Percentiles rank a stretch among this genome's conserved stretches.
Evolutionary conservation across 2,888 invertebrate genomes (phyloP).

Genomic region (Drosophila longiperda): DNA sequence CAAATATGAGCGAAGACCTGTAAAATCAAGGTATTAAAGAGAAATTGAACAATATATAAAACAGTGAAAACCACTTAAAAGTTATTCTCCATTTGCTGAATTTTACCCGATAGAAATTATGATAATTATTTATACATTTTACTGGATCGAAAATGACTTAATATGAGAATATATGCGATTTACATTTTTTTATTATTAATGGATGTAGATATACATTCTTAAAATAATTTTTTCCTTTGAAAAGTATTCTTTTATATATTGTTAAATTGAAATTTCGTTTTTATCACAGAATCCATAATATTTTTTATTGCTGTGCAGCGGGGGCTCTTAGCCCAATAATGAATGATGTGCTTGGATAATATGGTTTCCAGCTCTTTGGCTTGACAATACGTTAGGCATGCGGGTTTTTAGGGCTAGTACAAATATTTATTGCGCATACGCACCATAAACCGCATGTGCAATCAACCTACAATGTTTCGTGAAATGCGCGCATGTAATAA

Average conservation of each 20-base stretch:
- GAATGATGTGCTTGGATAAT: background rate
- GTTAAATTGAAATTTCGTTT: background rate
- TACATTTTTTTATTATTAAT: background rate
- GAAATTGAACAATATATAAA: background rate
- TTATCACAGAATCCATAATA: background rate
- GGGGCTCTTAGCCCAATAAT: background rate
- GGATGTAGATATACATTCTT: background rate
- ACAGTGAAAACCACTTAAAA: background rate
- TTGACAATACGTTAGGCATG: conserved; percentile 42
- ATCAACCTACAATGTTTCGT: conserved; percentile 61
- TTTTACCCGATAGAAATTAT: background rate
- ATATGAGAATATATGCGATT: no score
- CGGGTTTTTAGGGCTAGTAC: conserved; percentile 37
- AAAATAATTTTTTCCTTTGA: no score
- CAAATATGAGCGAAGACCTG: background rate
- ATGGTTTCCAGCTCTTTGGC: conserved; percentile 15
- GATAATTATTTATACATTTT: background rate
- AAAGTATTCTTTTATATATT: background rate
- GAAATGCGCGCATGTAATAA: conserved; percentile 69
- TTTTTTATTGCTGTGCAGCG: background rate
- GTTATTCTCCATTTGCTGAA: background rate
- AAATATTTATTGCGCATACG: conserved; percentile 71
- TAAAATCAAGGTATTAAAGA: background rate
- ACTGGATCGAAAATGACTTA: background rate
- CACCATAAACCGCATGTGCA: conserved; percentile 68